Evolutionary conservation across 2,113 vertebrate species (phyloP), one percentile per base, ranked within the genome.

Genomic region (Pedetes capensis): DNA sequence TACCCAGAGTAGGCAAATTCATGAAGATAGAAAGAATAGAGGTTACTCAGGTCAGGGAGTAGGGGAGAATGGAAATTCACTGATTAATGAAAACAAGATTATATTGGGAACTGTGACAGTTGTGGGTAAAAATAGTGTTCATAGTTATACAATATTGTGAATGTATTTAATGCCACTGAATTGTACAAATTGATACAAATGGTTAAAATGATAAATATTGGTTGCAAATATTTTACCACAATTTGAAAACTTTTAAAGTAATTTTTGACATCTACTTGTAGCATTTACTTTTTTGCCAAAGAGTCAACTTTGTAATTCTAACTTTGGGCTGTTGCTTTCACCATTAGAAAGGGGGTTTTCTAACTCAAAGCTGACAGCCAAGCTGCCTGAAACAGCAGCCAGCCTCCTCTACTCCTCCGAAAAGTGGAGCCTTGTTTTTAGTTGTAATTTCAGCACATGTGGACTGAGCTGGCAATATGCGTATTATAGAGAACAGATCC

Each of bases 361-460:
- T 86, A 59, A 37, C 72, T 96, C 87, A 91, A 72, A 88, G 42
- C 39, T 81, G 78, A 91, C 42, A 93, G n/a, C 44, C 90, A 87
- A 95, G 42, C 42, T 93, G 55, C 59, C 66, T 75, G 59, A 96
- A 95, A 68, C 61, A 94, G 92, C 88, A 97, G 83, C 72, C 94
- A 87, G 91, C 84, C 55, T 92, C 97, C 96, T 14, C 86, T 27
- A 22, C 23, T 71, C 55, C 94, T 96, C 84, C 22, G n/a, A 42
- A 64, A 69, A 39, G n/a, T 8, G 25, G 59, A 78, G 91, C 95
- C 44, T 63, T 89, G 42, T 57, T 85, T 91, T 27, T 86, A 23
- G 42, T 75, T 97, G 71, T 55, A 78, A 84, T 98, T 96, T 92
- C 81, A 96, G 78, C 80, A 75, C 84, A 94, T 95, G 79, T 91